Percentiles rank a stretch among this genome's conserved stretches.
These are phyloP conservation scores for Protosalanx chinensis DNA, from an alignment of 2,797 vertebrate genomes.

Conservation along the genomic window DNA sequence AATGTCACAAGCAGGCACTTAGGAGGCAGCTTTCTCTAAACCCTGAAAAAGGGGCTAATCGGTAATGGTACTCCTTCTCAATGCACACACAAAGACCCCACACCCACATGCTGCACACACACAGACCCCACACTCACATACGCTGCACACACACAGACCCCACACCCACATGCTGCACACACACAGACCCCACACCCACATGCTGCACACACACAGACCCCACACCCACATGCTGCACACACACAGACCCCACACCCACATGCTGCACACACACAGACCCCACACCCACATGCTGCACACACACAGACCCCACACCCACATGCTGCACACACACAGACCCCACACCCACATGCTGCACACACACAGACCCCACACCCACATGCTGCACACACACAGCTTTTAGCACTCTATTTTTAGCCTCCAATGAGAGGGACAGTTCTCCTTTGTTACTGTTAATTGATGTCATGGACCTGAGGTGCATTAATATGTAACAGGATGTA, in stretches of 20 bases:
- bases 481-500: slow-evolving; percentile 55
- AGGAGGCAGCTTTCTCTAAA: slow-evolving; percentile 5
- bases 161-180: not conserved
- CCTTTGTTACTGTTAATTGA: slow-evolving; percentile 64
- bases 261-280: too few species aligned
- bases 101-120: not conserved
- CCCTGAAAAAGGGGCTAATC: slow-evolving; percentile 3
- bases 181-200: not conserved
- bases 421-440: slow-evolving; percentile 35
- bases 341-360: not conserved
- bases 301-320: not conserved
- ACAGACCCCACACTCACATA: not conserved
- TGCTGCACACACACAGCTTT: slow-evolving; percentile 19
- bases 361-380: not conserved
- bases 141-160: too few species aligned
- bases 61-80: slow-evolving; percentile 11
- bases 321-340: not conserved
- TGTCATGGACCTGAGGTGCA: slow-evolving; percentile 61
- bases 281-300: not conserved
- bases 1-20: slow-evolving; percentile 21
- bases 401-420: slow-evolving; percentile 39
- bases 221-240: not conserved
- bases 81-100: not conserved
- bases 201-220: not conserved
- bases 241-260: not conserved